Evolutionary conservation across 2,113 vertebrate species (phyloP).

Genomic region (Cyprinodon tularosa): DNA sequence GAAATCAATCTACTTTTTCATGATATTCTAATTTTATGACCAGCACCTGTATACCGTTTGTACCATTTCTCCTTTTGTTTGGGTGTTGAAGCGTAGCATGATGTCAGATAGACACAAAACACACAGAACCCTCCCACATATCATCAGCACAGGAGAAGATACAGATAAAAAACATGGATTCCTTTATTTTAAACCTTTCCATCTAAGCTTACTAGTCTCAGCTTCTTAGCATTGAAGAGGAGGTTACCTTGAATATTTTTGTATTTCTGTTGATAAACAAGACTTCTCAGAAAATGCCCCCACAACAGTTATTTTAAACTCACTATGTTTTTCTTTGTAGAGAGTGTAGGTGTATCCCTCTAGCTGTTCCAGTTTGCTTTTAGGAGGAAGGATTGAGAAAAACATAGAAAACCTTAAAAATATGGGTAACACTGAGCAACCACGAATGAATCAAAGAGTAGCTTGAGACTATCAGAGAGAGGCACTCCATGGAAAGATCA

Average conservation of each 20-base stretch:
- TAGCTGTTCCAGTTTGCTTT: slow-evolving; percentile 29
- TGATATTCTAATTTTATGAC: no score
- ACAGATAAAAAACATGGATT: background rate
- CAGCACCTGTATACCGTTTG: slow-evolving; percentile 28
- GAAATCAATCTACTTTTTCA: no score
- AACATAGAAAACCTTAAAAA: slow-evolving; percentile 35
- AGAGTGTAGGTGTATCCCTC: slow-evolving; percentile 30
- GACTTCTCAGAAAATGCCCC: slow-evolving; percentile 7
- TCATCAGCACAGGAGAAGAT: slow-evolving; percentile 25
- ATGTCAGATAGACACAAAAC: slow-evolving; percentile 1
- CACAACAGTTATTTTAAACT: slow-evolving; percentile 27
- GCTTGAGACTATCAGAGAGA: slow-evolving; percentile 60
- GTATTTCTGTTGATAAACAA: slow-evolving; percentile 6
- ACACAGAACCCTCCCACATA: slow-evolving; percentile 5
- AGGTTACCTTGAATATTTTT: slow-evolving; percentile 1
- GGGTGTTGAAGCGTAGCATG: background rate
- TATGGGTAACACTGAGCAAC: slow-evolving; percentile 33
- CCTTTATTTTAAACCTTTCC: background rate
- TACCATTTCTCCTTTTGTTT: slow-evolving; percentile 8
- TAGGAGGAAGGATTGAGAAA: slow-evolving; percentile 23
- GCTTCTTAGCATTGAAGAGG: slow-evolving; percentile 1
- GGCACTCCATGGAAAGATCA: slow-evolving; percentile 71
- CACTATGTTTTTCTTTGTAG: slow-evolving; percentile 25
- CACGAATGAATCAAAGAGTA: slow-evolving; percentile 75
- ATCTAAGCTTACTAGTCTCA: background rate